Conservation (phyloP, 2,888 invertebrate species). For the Drosophila conformis region DNA sequence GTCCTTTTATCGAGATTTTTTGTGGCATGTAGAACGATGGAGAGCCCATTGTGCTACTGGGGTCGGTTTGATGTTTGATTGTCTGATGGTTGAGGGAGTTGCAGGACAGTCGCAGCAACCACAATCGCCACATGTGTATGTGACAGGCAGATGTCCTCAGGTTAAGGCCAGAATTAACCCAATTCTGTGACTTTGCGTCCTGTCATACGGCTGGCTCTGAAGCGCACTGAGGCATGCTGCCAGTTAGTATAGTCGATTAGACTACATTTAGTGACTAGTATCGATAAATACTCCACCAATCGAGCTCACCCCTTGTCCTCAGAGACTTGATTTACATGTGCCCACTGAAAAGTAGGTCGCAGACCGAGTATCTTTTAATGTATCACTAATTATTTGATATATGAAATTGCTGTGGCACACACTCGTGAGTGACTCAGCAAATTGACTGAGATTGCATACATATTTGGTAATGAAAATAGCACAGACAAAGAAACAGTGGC, state of each 20-base stretch:
- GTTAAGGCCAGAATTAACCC: constrained; percentile 4
- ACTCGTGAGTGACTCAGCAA: constrained; percentile 40
- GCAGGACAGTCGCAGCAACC: constrained; percentile 41
- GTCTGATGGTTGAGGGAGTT: constrained; percentile 22
- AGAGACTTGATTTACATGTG: background rate
- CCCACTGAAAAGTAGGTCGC: constrained; percentile 4
- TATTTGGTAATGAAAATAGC: constrained; percentile 19
- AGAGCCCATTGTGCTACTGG: constrained; percentile 27
- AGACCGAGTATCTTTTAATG: constrained; percentile 46
- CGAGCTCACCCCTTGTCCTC: background rate
- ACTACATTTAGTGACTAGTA: background rate
- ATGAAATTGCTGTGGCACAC: constrained; percentile 39
- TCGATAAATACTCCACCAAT: background rate
- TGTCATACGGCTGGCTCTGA: background rate
- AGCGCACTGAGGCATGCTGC: background rate
- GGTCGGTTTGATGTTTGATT: constrained; percentile 8
- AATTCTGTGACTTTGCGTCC: background rate
- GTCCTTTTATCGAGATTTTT: background rate
- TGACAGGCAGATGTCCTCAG: constrained; percentile 27
- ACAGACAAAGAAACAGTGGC: constrained; percentile 6
- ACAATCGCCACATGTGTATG: constrained; percentile 39
- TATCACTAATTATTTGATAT: constrained; percentile 71
- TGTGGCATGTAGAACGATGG: background rate
- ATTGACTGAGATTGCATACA: constrained; percentile 64
- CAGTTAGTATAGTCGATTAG: background rate